Evolutionary conservation across 2,113 vertebrate genomes (phyloP).

Genomic region (Myotis lucifugus): DNA sequence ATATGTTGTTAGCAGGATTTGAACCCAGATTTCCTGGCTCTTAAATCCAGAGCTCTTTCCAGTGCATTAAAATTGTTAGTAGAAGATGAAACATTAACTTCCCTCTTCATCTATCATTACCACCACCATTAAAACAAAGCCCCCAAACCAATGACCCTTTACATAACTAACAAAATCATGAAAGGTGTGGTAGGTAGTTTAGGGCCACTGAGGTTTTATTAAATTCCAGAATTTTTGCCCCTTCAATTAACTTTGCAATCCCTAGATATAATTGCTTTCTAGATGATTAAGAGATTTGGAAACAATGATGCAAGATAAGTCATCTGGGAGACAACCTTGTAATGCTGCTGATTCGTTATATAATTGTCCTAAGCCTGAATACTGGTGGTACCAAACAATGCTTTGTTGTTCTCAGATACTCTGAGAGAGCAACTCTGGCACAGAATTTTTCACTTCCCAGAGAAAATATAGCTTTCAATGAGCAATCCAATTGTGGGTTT

Average conservation of each 20-base stretch:
- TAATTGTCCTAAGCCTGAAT: conserved; percentile 43
- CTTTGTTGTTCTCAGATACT: conserved; percentile 70
- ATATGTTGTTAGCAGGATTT: neutral
- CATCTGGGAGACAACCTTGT: conserved; percentile 11
- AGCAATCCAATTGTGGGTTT: conserved; percentile 55
- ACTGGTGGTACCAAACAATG: conserved; percentile 57
- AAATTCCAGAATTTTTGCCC: conserved; percentile 20
- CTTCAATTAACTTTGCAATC: conserved; percentile 66
- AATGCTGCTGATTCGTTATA: conserved; percentile 47
- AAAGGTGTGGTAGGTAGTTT: conserved; percentile 46
- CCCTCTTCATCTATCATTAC: neutral
- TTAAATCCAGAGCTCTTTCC: neutral
- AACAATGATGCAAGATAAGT: conserved; percentile 64
- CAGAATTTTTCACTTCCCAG: conserved; percentile 67
- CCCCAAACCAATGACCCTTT: conserved; percentile 2
- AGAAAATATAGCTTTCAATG: conserved; percentile 61
- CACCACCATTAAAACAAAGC: conserved; percentile 5
- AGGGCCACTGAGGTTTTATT: conserved; percentile 44
- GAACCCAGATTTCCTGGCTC: neutral
- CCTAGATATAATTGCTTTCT: conserved; percentile 64
- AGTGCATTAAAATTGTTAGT: neutral
- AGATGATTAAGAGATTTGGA: conserved; percentile 69
- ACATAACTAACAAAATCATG: neutral
- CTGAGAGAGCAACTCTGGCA: conserved; percentile 29
- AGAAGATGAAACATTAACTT: neutral